Evolutionary conservation across 2,888 invertebrate genomes (phyloP), one percentile per base, ranked within the genome.

Genomic region (Tachina lurida): DNA sequence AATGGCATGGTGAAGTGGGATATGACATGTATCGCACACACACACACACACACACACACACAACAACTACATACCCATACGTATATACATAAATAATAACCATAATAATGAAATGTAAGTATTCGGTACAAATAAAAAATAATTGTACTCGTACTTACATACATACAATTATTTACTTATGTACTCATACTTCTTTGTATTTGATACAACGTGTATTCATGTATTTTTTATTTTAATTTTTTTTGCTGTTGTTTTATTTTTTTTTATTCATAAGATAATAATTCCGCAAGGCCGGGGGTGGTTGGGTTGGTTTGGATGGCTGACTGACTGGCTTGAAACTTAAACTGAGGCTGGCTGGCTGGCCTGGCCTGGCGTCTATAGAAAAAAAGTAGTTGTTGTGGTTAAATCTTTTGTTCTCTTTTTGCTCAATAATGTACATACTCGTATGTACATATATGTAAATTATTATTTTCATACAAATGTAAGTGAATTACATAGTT

Each of bases 271-370:
- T 76, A 86, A 80, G 79, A 86, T 86, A 83, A 85, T 85, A 79
- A 83, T 86, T 79, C 83, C 76, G 86, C 86, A 86, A 86, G 86
- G 86, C 83, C 86, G 86, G 86, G 86, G 86, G 86, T 85, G 84
- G 84, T 80, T 83, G 77, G 77, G 62, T 74, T 80, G 80, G 76
- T 70, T 56, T 84, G 67, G 63, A 60, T 83, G 78, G 63, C 52
- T 80, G 84, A 22, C 74, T 67, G 81, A 71, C 75, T 78, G 74
- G 67, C 58, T 71, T 86, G 86, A 86, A 86, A 86, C 77, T 80
- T 31, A 86, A 86, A 86, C 83, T 81, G 80, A 84, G 79, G 62
- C 79, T 84, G 75, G 65, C 82, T 83, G 56, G 56, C 73, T 73
- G 80, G 83, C 78, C 68, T 68, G 79, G 83, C 67, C 84, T 84